A percentile compares a stretch with the other conserved stretches of the same genome.
Evolutionary conservation across 2,888 invertebrate genomes (phyloP).

Genomic region (Hemaris fuciformis): DNA sequence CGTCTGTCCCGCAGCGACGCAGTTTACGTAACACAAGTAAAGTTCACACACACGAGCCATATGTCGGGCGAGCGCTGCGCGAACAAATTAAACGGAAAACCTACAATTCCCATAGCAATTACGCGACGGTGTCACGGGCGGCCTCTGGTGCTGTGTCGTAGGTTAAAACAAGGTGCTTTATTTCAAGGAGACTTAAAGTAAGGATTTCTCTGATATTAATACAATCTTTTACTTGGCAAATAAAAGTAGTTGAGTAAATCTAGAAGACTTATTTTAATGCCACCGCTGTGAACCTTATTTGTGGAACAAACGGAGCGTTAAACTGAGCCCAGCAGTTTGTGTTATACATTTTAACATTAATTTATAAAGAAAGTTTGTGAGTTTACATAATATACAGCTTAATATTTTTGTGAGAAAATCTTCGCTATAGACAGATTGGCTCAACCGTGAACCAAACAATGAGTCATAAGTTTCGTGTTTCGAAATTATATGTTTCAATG

Average conservation of each 20-base stretch:
- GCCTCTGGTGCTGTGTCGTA: conserved; percentile 18
- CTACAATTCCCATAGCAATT: conserved; percentile 28
- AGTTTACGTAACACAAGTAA: conserved; percentile 26
- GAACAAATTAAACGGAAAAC: conserved; percentile 23
- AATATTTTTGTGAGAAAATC: too few relatives aligned
- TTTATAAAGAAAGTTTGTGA: background rate
- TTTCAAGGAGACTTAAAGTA: background rate
- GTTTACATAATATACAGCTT: too few relatives aligned
- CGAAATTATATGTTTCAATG: too few relatives aligned
- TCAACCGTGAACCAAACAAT: too few relatives aligned
- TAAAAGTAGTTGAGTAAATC: background rate
- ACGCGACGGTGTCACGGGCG: conserved; percentile 25
- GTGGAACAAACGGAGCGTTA: too few relatives aligned
- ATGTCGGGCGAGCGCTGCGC: conserved; percentile 13
- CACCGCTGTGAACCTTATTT: too few relatives aligned
- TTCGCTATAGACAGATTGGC: too few relatives aligned
- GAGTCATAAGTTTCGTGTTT: too few relatives aligned
- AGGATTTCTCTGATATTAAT: background rate
- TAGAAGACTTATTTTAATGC: too few relatives aligned
- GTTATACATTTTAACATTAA: too few relatives aligned
- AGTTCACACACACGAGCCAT: conserved; percentile 16
- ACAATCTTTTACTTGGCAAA: background rate
- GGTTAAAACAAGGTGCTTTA: conserved; percentile 5
- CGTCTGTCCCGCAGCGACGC: conserved; percentile 14
- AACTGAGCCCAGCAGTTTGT: too few relatives aligned